Evolutionary conservation across 2,888 invertebrate species (phyloP).

Genomic region (Hemicrepidius hirtus): DNA sequence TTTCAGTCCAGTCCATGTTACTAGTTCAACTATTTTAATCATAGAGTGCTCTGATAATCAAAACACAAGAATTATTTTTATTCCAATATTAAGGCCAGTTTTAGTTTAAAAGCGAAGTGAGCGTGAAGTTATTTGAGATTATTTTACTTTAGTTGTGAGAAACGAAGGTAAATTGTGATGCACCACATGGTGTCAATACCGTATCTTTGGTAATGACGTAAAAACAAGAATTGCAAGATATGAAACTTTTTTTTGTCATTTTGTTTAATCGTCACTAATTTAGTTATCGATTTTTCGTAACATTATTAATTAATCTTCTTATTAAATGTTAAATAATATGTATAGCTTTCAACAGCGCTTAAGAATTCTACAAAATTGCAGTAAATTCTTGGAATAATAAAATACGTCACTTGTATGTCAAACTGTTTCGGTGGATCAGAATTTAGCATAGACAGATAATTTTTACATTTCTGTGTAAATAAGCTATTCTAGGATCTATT

Average conservation of each 20-base stretch:
- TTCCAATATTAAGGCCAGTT: conserved; percentile 8
- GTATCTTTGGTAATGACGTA: background rate
- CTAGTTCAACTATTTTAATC: conserved; percentile 3
- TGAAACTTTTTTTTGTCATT: no score
- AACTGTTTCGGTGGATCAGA: background rate
- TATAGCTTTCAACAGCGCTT: no score
- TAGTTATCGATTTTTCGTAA: no score
- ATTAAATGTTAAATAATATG: no score
- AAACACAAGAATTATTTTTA: conserved; percentile 29
- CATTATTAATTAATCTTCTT: background rate
- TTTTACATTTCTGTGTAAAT: background rate
- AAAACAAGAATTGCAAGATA: background rate
- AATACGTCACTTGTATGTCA: conserved; percentile 5
- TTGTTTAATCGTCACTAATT: no score
- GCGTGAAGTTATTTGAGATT: background rate
- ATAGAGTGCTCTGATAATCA: conserved; percentile 40
- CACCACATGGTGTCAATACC: background rate
- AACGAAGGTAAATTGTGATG: background rate
- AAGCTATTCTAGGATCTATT: background rate
- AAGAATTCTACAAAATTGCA: background rate
- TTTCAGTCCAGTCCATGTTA: no score
- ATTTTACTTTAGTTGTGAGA: background rate
- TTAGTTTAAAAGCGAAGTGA: conserved; percentile 4
- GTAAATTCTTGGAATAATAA: background rate
- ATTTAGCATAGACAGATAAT: background rate